Percentiles rank a stretch among this genome's conserved stretches.
Evolutionary conservation across 2,888 invertebrate genomes (phyloP).

Genomic region (Torymus texanus): DNA sequence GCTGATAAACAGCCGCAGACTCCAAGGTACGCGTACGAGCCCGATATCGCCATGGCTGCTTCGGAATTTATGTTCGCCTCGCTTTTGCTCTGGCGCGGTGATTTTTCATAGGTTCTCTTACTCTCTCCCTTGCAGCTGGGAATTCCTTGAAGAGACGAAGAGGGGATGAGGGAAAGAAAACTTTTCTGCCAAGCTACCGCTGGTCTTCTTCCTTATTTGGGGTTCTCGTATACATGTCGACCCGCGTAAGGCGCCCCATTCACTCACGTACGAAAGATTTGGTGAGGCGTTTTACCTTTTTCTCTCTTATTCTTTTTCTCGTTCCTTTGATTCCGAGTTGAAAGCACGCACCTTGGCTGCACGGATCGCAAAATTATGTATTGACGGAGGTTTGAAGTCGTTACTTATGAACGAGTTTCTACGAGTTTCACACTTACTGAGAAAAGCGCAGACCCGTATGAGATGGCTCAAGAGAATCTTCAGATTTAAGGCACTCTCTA

Average conservation of each 20-base stretch:
- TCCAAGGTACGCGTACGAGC: constrained; percentile 1
- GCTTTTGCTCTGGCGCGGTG: constrained; percentile 60
- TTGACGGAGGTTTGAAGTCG: neutral
- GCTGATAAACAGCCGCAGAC: constrained; percentile 67
- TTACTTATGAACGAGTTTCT: constrained; percentile 15
- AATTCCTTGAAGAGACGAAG: constrained; percentile 1
- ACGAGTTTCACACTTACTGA: constrained; percentile 7
- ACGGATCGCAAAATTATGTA: neutral
- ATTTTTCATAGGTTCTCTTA: constrained; percentile 66
- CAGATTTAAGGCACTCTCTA: too few species aligned
- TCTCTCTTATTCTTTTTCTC: neutral
- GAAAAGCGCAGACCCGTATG: too few species aligned
- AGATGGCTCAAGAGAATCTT: too few species aligned
- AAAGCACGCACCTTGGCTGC: neutral
- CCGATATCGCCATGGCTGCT: constrained; percentile 59
- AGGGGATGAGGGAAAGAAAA: constrained; percentile 7
- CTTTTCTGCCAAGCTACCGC: neutral
- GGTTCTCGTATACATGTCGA: constrained; percentile 36
- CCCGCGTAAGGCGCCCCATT: constrained; percentile 4
- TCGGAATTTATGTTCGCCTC: constrained; percentile 68
- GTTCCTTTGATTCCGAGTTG: constrained; percentile 11
- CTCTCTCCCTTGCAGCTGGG: constrained; percentile 3
- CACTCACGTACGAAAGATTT: constrained; percentile 6
- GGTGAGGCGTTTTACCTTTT: neutral
- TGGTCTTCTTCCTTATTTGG: constrained; percentile 2